These are phyloP conservation scores for Drosophila meridionalis DNA, from an alignment of 2,888 invertebrate genomes.

Conservation along the genomic window DNA sequence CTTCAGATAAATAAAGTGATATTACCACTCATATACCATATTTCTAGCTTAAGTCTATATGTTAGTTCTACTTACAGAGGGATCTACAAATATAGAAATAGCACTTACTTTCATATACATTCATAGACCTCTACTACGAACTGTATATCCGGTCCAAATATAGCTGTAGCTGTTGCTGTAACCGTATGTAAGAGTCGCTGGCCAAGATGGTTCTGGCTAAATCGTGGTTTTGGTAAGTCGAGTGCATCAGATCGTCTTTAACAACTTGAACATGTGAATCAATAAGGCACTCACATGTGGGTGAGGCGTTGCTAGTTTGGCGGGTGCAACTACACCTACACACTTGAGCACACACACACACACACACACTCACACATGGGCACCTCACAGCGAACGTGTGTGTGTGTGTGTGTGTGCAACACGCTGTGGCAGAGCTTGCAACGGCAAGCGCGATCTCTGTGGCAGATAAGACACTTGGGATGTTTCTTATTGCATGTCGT, in stretches of 20 bases:
- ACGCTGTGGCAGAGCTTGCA: slow-evolving; percentile 43
- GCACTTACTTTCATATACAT: background rate
- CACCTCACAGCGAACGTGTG: slow-evolving; percentile 19
- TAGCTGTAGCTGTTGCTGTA: background rate
- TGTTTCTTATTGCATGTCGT: slow-evolving; percentile 80
- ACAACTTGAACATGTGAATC: slow-evolving; percentile 61
- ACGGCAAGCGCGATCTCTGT: slow-evolving; percentile 64
- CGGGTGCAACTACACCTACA: slow-evolving; percentile 23
- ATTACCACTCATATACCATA: background rate
- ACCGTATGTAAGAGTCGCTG: slow-evolving; percentile 7
- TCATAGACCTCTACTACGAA: background rate
- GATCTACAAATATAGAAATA: background rate
- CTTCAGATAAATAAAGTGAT: background rate
- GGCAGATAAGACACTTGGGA: slow-evolving; percentile 67
- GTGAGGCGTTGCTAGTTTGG: slow-evolving; percentile 62
- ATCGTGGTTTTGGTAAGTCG: slow-evolving; percentile 36
- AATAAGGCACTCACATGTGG: slow-evolving; percentile 74
- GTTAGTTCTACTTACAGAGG: no score
- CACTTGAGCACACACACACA: slow-evolving; percentile 3
- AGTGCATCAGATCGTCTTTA: slow-evolving; percentile 52
- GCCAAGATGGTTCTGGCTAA: slow-evolving; percentile 23
- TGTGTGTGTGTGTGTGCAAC: slow-evolving; percentile 4
- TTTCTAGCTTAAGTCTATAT: background rate
- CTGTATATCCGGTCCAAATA: slow-evolving; percentile 11
- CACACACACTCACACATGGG: background rate